Evolutionary conservation across 1,140 invertebrate species (phyloP).

Genomic region (Aricia agestis): DNA sequence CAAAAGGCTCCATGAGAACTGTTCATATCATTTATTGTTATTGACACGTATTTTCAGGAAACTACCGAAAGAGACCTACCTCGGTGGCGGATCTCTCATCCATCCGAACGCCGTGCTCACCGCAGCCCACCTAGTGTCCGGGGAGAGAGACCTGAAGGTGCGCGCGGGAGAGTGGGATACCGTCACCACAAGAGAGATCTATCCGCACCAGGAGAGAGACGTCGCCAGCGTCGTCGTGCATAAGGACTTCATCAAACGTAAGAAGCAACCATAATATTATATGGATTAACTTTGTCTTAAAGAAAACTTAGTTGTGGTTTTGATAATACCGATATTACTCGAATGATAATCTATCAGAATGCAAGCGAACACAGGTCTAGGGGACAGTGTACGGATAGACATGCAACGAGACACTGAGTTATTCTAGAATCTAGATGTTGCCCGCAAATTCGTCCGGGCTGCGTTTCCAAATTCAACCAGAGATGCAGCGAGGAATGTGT

Average conservation of each 20-base stretch:
- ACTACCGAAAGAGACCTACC: constrained; percentile 80
- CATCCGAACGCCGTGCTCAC: constrained; percentile 83
- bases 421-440: too few species aligned
- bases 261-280: not conserved
- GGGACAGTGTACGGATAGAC: too few species aligned
- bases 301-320: too few species aligned
- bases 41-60: constrained; percentile 30
- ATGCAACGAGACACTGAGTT: too few species aligned
- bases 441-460: too few species aligned
- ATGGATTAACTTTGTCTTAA: too few species aligned
- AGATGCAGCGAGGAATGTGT: too few species aligned
- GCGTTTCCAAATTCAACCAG: too few species aligned
- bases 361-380: too few species aligned
- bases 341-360: too few species aligned
- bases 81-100: constrained; percentile 86
- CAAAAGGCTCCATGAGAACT: too few species aligned
- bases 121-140: constrained; percentile 56
- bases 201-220: constrained; percentile 73
- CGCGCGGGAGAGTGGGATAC: constrained; percentile 80
- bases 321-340: too few species aligned
- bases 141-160: constrained; percentile 85
- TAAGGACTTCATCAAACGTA: constrained; percentile 64
- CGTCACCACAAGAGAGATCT: constrained; percentile 68
- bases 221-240: constrained; percentile 70
- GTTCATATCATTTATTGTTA: not conserved